Percentiles rank a stretch among this genome's conserved stretches.
phyloP scores from a whole-genome alignment of 2,797 vertebrate genomes.

The Sebastes trivittatus region DNA sequence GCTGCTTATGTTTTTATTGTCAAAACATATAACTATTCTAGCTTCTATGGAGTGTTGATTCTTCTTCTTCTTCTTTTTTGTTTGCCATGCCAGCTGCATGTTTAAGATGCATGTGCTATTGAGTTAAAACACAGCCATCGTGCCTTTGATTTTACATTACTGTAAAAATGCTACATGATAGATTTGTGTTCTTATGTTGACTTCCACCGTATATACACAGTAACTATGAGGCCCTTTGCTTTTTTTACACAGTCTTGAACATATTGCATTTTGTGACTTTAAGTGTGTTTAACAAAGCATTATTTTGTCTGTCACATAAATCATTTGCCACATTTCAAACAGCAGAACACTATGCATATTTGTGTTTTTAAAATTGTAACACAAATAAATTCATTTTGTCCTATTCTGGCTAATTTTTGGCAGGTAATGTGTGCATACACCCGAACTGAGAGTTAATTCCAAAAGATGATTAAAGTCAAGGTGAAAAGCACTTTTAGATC shows the following conservation, averaged over 20 bases:
- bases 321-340: slow-evolving; percentile 59
- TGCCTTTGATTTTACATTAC: slow-evolving; percentile 77
- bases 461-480: not conserved
- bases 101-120: slow-evolving; percentile 78
- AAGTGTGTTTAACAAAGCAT: slow-evolving; percentile 66
- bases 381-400: slow-evolving; percentile 78
- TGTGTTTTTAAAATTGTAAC: slow-evolving; percentile 76
- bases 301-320: slow-evolving; percentile 58
- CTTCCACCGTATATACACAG: slow-evolving; percentile 48
- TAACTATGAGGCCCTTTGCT: slow-evolving; percentile 42
- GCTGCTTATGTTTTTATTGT: slow-evolving; percentile 77
- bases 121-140: slow-evolving; percentile 73
- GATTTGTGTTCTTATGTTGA: slow-evolving; percentile 58
- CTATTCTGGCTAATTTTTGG: slow-evolving; percentile 41
- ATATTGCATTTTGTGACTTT: slow-evolving; percentile 61
- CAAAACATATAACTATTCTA: slow-evolving; percentile 73
- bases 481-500: not conserved
- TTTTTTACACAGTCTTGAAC: slow-evolving; percentile 55
- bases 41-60: slow-evolving; percentile 75
- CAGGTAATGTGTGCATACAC: not conserved
- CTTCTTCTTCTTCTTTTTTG: slow-evolving; percentile 55
- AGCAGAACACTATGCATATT: slow-evolving; percentile 73
- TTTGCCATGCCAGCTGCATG: slow-evolving; percentile 72
- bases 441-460: not conserved
- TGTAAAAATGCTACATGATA: slow-evolving; percentile 54